These are phyloP conservation scores for Halesus radiatus DNA, from an alignment of 1,140 invertebrate species.

Conservation along the genomic window DNA sequence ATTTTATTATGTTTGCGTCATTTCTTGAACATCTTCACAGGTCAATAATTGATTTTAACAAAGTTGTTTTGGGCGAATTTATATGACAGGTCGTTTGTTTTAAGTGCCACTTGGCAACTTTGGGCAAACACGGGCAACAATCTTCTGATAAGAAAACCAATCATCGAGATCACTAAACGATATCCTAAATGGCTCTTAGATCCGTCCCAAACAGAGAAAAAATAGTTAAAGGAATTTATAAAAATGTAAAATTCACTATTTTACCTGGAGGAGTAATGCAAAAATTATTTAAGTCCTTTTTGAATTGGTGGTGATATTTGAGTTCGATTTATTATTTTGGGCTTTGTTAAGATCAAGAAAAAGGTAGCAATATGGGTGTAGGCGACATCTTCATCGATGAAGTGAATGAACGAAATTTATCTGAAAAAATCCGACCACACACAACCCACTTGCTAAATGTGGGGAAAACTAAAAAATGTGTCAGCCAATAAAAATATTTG, in stretches of 20 bases:
- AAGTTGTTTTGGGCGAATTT: slow-evolving; percentile 41
- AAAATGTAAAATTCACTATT: no score
- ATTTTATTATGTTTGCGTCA: no score
- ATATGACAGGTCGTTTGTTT: slow-evolving; percentile 51
- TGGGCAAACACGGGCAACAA: slow-evolving; percentile 47
- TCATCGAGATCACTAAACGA: slow-evolving; percentile 45
- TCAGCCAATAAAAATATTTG: background rate
- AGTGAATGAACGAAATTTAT: slow-evolving; percentile 21
- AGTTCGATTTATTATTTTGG: no score
- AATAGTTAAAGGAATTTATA: no score
- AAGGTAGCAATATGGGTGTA: slow-evolving; percentile 11
- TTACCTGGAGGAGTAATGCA: no score
- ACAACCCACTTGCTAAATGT: slow-evolving; percentile 6
- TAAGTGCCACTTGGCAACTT: slow-evolving; percentile 49
- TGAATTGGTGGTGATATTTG: no score
- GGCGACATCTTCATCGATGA: slow-evolving; percentile 26
- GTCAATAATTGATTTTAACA: slow-evolving; percentile 19
- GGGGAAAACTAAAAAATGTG: slow-evolving; percentile 1
- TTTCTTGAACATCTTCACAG: no score
- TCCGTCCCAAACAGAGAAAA: no score
- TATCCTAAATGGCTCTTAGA: slow-evolving; percentile 8
- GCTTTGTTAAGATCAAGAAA: background rate
- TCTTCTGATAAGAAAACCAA: slow-evolving; percentile 37
- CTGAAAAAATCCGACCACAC: slow-evolving; percentile 26
- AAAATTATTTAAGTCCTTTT: no score